A percentile compares a stretch with the other conserved stretches of the same genome.
Evolutionary conservation across 2,888 invertebrate genomes (phyloP).

Genomic region (Achlya flavicornis): DNA sequence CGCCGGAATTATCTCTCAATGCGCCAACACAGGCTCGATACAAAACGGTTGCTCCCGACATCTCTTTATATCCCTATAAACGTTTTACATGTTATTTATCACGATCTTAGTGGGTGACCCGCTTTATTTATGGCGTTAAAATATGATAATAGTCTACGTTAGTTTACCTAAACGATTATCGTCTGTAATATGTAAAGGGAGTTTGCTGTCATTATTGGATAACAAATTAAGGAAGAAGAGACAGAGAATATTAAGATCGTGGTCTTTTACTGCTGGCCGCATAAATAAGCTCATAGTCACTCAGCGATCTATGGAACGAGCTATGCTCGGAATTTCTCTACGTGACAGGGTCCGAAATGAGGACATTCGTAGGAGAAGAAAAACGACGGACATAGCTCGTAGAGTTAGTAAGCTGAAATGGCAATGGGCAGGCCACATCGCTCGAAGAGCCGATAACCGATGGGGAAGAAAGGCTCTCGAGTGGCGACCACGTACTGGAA

Average conservation of each 20-base stretch:
- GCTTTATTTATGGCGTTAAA: conserved; percentile 37
- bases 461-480: too few relatives aligned
- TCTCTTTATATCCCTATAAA: conserved; percentile 55
- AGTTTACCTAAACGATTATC: conserved; percentile 5
- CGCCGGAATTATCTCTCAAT: conserved; percentile 50
- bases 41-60: conserved; percentile 48
- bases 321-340: too few relatives aligned
- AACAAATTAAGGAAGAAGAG: not conserved
- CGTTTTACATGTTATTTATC: conserved; percentile 53
- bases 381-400: too few relatives aligned
- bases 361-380: too few relatives aligned
- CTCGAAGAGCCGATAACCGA: too few relatives aligned
- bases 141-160: conserved; percentile 31
- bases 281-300: too few relatives aligned
- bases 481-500: too few relatives aligned
- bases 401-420: too few relatives aligned
- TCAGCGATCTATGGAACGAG: too few relatives aligned
- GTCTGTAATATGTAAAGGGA: not conserved
- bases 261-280: too few relatives aligned
- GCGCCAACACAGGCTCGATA: conserved; percentile 43
- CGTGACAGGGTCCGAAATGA: too few relatives aligned
- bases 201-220: not conserved
- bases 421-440: too few relatives aligned
- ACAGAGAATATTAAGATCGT: not conserved
- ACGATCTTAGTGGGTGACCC: conserved; percentile 43